phyloP scores from a whole-genome alignment of 1,140 invertebrate genomes.

The Eufriesea mexicana region DNA sequence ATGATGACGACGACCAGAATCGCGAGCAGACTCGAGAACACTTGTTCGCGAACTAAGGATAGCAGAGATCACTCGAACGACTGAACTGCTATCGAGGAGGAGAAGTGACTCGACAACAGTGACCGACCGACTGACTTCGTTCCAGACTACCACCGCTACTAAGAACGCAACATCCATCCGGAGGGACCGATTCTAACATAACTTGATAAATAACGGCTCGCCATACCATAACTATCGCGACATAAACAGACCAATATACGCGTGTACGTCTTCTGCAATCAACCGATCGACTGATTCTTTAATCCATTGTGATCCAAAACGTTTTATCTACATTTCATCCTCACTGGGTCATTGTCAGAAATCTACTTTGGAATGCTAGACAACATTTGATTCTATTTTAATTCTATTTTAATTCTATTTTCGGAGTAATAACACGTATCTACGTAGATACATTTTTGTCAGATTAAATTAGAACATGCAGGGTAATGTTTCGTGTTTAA shows the following conservation, averaged over 20 bases:
- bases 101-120: slow-evolving; percentile 38
- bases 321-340: too few species aligned
- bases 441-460: too few species aligned
- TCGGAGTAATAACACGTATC: too few species aligned
- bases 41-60: slow-evolving; percentile 52
- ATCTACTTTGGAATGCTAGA: too few species aligned
- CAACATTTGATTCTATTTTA: too few species aligned
- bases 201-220: slow-evolving; percentile 13
- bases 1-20: not conserved
- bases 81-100: slow-evolving; percentile 15
- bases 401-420: too few species aligned
- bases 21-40: slow-evolving; percentile 35
- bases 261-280: too few species aligned
- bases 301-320: too few species aligned
- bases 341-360: too few species aligned
- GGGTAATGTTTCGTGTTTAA: too few species aligned
- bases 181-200: slow-evolving; percentile 9
- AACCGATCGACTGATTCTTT: not conserved
- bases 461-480: too few species aligned
- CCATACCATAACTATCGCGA: not conserved
- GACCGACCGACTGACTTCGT: slow-evolving; percentile 46
- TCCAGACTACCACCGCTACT: slow-evolving; percentile 1
- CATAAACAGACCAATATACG: not conserved
- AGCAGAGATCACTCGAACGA: slow-evolving; percentile 21
- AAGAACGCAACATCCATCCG: slow-evolving; percentile 19